A percentile compares a stretch with the other conserved stretches of the same genome.
Evolutionary conservation across 1,140 invertebrate species (phyloP).

Genomic region (Scaptomyza hsui): DNA sequence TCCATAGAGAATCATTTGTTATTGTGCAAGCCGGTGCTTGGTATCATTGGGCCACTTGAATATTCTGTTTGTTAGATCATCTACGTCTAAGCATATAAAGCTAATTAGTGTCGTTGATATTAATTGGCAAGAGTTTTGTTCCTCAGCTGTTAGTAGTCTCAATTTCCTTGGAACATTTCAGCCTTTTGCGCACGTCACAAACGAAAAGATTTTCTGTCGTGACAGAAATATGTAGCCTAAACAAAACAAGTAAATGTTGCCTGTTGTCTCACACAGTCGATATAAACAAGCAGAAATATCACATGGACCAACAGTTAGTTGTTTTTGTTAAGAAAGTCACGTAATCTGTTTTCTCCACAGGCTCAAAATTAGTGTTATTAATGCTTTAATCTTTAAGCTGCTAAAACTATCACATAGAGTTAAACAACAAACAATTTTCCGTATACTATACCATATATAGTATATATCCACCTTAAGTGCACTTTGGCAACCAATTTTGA

Average conservation of each 20-base stretch:
- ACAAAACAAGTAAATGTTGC: slow-evolving; percentile 42
- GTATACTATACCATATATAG: too few species aligned
- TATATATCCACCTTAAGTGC: too few species aligned
- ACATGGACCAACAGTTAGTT: slow-evolving; percentile 42
- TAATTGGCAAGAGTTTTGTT: background rate
- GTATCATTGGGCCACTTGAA: too few species aligned
- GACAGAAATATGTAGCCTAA: slow-evolving; percentile 35
- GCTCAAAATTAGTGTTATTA: too few species aligned
- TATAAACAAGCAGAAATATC: slow-evolving; percentile 24
- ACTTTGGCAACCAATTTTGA: background rate
- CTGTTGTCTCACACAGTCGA: slow-evolving; percentile 8
- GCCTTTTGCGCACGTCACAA: background rate
- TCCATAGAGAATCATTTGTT: too few species aligned
- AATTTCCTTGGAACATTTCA: background rate
- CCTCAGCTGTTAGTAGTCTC: background rate
- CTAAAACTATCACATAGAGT: too few species aligned
- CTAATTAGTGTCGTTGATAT: too few species aligned
- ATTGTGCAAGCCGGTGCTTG: too few species aligned
- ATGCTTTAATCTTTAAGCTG: too few species aligned
- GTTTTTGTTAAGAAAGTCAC: slow-evolving; percentile 30
- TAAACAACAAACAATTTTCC: too few species aligned
- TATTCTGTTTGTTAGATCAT: too few species aligned
- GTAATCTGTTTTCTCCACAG: slow-evolving; percentile 1
- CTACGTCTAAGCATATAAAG: too few species aligned
- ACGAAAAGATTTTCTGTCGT: slow-evolving; percentile 16